A percentile compares a stretch with the other conserved stretches of the same genome.
These are phyloP conservation scores for Graptemys geographica DNA, from an alignment of 2,797 vertebrate genomes.

Conservation along the genomic window DNA sequence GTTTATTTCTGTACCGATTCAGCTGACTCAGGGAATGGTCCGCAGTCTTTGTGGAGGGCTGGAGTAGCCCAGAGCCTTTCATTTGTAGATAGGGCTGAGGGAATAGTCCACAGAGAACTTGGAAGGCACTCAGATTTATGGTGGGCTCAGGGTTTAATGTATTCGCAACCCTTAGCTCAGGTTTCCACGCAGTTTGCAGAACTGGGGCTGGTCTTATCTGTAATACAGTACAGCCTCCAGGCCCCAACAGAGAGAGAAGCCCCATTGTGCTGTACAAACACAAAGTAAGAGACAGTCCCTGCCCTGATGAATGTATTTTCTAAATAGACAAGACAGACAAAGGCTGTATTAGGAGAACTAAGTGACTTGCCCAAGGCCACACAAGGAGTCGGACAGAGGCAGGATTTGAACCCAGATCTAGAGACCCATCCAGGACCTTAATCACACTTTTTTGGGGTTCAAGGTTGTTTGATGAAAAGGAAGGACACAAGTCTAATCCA, in stretches of 20 bases:
- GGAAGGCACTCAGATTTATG: constrained; percentile 11
- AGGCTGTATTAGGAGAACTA: background rate
- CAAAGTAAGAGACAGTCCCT: background rate
- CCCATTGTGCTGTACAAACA: background rate
- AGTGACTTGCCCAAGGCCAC: background rate
- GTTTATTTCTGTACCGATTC: constrained; percentile 57
- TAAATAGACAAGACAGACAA: background rate
- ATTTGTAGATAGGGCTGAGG: constrained; percentile 44
- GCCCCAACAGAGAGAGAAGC: background rate
- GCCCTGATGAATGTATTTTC: background rate
- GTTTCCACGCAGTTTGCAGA: background rate
- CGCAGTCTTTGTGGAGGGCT: background rate
- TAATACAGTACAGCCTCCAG: background rate
- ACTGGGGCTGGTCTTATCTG: background rate
- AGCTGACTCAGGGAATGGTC: constrained; percentile 38
- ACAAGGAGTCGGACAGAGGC: background rate
- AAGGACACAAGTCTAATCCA: background rate
- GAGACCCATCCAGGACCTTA: background rate
- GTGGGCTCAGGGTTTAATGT: constrained; percentile 40
- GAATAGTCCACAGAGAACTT: constrained; percentile 45
- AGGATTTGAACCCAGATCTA: background rate
- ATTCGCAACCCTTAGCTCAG: background rate
- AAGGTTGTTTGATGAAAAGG: background rate
- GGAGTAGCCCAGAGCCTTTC: constrained; percentile 64
- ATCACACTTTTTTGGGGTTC: background rate